phyloP scores from a whole-genome alignment of 2,888 invertebrate species.

The Harmothoe impar region DNA sequence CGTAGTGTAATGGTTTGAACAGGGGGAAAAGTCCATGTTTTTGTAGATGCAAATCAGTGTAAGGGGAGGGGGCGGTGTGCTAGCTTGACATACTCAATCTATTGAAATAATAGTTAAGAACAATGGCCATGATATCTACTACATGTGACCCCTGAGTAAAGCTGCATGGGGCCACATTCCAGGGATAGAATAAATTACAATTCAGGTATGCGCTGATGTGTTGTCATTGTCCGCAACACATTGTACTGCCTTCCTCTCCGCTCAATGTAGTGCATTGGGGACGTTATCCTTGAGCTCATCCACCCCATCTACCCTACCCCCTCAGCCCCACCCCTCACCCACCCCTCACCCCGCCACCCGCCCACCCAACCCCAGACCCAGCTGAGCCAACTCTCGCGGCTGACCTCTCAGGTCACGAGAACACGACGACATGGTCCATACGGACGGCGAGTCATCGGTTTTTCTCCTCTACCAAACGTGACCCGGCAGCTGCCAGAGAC shows the following conservation, averaged over 20 bases:
- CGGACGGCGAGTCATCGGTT: neutral
- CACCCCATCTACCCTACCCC: neutral
- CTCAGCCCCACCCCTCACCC: neutral
- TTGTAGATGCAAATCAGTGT: too few relatives aligned
- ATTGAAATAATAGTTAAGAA: too few relatives aligned
- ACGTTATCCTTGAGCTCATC: conserved; percentile 43
- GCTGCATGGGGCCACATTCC: too few relatives aligned
- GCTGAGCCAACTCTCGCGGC: conserved; percentile 51
- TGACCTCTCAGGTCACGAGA: conserved; percentile 48
- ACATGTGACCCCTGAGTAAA: too few relatives aligned
- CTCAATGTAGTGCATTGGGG: conserved; percentile 49
- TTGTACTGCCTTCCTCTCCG: neutral
- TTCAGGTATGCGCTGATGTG: too few relatives aligned
- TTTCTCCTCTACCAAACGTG: neutral
- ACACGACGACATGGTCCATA: conserved; percentile 15
- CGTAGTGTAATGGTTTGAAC: too few relatives aligned
- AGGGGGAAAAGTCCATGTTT: too few relatives aligned
- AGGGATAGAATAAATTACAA: too few relatives aligned
- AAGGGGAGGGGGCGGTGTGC: too few relatives aligned
- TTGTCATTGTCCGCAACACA: neutral
- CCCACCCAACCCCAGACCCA: conserved; percentile 18
- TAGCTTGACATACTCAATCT: too few relatives aligned
- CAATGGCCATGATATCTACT: too few relatives aligned
- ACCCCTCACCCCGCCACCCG: neutral
- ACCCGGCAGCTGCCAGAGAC: neutral